Percentiles rank a stretch among this genome's conserved stretches.
phyloP scores from a whole-genome alignment of 2,888 invertebrate species.

The Thysanoteuthis rhombus region DNA sequence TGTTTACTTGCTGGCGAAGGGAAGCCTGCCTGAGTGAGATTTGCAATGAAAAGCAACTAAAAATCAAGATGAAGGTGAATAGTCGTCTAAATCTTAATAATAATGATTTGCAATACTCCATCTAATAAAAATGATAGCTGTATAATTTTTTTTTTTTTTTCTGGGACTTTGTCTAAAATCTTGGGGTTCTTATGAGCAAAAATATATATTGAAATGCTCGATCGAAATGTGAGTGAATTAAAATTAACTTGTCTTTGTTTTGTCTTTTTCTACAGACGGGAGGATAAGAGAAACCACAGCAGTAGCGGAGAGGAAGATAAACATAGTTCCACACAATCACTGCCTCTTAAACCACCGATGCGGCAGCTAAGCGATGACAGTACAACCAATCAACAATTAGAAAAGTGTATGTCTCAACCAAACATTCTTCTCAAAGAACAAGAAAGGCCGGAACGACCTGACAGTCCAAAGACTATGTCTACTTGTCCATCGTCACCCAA shows the following conservation, averaged over 20 bases:
- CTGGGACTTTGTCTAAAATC: too few species aligned
- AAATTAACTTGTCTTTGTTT: background rate
- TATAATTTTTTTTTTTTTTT: too few species aligned
- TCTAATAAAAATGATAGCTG: too few species aligned
- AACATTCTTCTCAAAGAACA: conserved; percentile 51
- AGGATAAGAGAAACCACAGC: conserved; percentile 49
- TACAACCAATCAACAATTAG: conserved; percentile 39
- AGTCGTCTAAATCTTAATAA: too few species aligned
- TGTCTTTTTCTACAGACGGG: conserved; percentile 34
- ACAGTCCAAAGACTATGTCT: background rate
- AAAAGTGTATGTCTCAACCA: conserved; percentile 54
- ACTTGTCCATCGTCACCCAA: background rate
- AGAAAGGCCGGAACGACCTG: conserved; percentile 41
- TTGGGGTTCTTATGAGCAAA: too few species aligned
- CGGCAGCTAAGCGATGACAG: conserved; percentile 42
- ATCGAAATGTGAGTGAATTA: background rate
- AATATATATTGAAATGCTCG: too few species aligned
- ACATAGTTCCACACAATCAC: conserved; percentile 57
- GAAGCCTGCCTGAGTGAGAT: too few species aligned
- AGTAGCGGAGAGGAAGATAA: conserved; percentile 51
- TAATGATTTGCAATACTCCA: too few species aligned
- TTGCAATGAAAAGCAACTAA: too few species aligned
- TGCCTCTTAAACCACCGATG: conserved; percentile 47
- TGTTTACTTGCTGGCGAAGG: too few species aligned
- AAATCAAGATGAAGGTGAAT: too few species aligned